Evolutionary conservation across 2,797 vertebrate genomes (phyloP).

Genomic region (Lepidocolaptes lacrymiger): DNA sequence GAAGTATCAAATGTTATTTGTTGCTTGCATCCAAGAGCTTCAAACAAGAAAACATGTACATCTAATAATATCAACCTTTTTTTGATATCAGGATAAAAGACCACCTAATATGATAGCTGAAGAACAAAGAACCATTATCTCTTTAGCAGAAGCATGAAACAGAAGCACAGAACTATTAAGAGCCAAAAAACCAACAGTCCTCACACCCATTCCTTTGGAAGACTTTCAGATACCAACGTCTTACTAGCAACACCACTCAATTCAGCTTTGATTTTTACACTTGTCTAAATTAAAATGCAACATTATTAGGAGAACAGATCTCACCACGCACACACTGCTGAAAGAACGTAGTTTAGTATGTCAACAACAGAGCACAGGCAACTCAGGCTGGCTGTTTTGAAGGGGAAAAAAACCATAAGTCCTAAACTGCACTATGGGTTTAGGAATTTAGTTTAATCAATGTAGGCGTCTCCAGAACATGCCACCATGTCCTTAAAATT

Average conservation of each 20-base stretch:
- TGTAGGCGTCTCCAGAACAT: neutral
- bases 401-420: neutral
- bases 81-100: neutral
- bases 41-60: neutral
- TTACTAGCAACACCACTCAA: neutral
- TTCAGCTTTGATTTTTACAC: neutral
- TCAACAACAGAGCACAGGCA: neutral
- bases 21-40: neutral
- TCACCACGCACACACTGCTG: neutral
- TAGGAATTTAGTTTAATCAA: neutral
- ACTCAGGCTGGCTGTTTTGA: neutral
- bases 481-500: neutral
- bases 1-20: neutral
- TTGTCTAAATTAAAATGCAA: neutral
- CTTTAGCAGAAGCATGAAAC: neutral
- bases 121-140: neutral
- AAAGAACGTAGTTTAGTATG: neutral
- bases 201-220: neutral
- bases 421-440: neutral
- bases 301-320: neutral
- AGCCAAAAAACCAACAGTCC: neutral
- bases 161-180: neutral
- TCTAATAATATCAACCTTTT: neutral
- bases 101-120: accelerated
- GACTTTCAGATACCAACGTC: neutral